Evolutionary conservation across 2,888 invertebrate genomes (phyloP).

Genomic region (Hipparchia semele): DNA sequence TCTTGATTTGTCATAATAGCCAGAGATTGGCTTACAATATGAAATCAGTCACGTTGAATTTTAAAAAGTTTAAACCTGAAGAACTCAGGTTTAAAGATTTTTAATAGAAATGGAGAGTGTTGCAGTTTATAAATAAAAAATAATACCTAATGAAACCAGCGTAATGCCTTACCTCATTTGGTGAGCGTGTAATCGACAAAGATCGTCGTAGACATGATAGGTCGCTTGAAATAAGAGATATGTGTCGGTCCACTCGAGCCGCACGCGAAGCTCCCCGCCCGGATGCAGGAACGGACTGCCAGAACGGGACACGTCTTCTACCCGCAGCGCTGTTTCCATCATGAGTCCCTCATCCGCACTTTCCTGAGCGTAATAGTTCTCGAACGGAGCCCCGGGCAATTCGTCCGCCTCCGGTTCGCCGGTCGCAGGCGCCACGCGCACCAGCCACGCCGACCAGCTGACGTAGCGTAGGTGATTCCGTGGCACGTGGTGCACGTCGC

Average conservation of each 20-base stretch:
- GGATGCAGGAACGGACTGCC: constrained; percentile 87
- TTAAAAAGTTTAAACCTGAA: too few species aligned
- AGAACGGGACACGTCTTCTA: constrained; percentile 87
- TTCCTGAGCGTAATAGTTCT: constrained; percentile 91
- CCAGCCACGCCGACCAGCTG: constrained; percentile 88
- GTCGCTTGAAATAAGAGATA: constrained; percentile 91
- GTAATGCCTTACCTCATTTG: constrained; percentile 88
- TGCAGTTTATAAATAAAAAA: background rate
- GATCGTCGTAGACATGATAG: constrained; percentile 93
- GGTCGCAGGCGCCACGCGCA: constrained; percentile 77
- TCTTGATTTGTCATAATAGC: too few species aligned
- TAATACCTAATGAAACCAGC: background rate
- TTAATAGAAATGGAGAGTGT: background rate
- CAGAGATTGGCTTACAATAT: too few species aligned
- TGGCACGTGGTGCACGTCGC: constrained; percentile 90
- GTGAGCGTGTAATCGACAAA: constrained; percentile 90
- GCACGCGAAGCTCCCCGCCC: constrained; percentile 88
- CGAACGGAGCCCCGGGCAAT: constrained; percentile 88
- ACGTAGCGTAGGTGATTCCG: constrained; percentile 88
- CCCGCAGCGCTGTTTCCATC: constrained; percentile 90
- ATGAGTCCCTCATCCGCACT: constrained; percentile 90
- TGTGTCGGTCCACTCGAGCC: constrained; percentile 92
- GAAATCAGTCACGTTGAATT: too few species aligned
- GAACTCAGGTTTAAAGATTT: too few species aligned
- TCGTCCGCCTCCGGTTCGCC: constrained; percentile 86